Evolutionary conservation across 2,888 invertebrate species (phyloP).

Genomic region (Drosophila kuntzei): DNA sequence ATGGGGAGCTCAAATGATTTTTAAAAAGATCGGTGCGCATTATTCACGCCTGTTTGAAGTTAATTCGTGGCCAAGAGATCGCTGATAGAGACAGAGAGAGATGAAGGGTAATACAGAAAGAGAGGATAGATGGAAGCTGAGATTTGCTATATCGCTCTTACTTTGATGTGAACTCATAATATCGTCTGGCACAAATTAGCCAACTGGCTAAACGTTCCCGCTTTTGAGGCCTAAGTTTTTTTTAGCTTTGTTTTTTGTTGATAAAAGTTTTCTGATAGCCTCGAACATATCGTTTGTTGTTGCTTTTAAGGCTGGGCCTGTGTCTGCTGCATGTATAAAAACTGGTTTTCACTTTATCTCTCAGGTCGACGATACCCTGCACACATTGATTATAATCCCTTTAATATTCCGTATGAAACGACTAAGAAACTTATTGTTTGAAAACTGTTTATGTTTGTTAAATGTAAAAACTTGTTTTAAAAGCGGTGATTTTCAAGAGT

Average conservation of each 20-base stretch:
- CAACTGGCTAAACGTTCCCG: slow-evolving; percentile 33
- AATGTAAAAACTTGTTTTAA: neutral
- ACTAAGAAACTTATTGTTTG: neutral
- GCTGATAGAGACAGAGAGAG: slow-evolving; percentile 8
- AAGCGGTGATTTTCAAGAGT: neutral
- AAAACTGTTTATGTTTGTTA: neutral
- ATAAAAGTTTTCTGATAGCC: slow-evolving; percentile 72
- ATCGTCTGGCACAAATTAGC: slow-evolving; percentile 66
- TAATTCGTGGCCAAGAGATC: slow-evolving; percentile 71
- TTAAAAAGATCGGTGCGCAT: slow-evolving; percentile 59
- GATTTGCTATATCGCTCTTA: slow-evolving; percentile 20
- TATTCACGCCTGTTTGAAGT: slow-evolving; percentile 77
- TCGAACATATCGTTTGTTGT: slow-evolving; percentile 39
- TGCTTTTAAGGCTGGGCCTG: slow-evolving; percentile 51
- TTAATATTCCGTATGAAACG: neutral
- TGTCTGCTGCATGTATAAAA: slow-evolving; percentile 45
- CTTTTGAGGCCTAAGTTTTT: slow-evolving; percentile 3
- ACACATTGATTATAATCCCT: slow-evolving; percentile 22
- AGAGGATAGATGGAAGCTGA: neutral
- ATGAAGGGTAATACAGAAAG: neutral
- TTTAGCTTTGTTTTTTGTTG: slow-evolving; percentile 48
- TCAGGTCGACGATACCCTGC: slow-evolving; percentile 41
- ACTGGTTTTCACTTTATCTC: slow-evolving; percentile 58
- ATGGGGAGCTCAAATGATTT: slow-evolving; percentile 53
- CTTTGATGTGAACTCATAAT: slow-evolving; percentile 39